Evolutionary conservation across 2,113 vertebrate species (phyloP).

Genomic region (Heptranchias perlo): DNA sequence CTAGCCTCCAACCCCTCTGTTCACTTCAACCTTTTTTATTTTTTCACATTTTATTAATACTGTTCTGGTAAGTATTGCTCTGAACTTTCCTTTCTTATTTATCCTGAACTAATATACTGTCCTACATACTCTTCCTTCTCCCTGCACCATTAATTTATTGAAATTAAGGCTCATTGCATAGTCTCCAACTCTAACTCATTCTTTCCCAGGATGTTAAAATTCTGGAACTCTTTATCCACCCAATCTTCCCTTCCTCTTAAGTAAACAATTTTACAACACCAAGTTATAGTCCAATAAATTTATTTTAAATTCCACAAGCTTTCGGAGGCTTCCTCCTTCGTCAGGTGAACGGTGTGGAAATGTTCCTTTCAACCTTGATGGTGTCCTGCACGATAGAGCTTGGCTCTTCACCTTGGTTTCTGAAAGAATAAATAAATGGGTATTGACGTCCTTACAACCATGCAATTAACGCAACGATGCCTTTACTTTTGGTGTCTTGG

Average conservation of each 20-base stretch:
- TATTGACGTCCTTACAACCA: not conserved
- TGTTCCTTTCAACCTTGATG: not conserved
- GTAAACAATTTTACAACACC: too few species aligned
- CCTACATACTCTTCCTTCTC: not conserved
- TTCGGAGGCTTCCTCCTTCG: too few species aligned
- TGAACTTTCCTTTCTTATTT: not conserved
- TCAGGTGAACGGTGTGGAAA: too few species aligned
- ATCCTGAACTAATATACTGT: not conserved
- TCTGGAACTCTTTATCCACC: too few species aligned
- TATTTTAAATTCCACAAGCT: too few species aligned
- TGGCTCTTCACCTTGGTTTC: not conserved
- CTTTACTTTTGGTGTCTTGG: not conserved
- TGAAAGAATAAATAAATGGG: conserved; percentile 1
- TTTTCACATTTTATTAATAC: not conserved
- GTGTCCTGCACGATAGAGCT: not conserved
- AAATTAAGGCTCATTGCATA: not conserved
- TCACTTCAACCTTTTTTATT: not conserved
- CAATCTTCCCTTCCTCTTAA: not conserved
- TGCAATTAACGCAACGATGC: not conserved
- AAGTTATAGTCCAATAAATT: too few species aligned
- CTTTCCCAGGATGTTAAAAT: not conserved
- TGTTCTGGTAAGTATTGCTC: not conserved
- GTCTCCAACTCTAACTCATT: not conserved
- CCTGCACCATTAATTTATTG: not conserved
- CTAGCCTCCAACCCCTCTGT: not conserved